phyloP scores from a whole-genome alignment of 2,797 vertebrate genomes.

The Enteromius thamalakanensis region DNA sequence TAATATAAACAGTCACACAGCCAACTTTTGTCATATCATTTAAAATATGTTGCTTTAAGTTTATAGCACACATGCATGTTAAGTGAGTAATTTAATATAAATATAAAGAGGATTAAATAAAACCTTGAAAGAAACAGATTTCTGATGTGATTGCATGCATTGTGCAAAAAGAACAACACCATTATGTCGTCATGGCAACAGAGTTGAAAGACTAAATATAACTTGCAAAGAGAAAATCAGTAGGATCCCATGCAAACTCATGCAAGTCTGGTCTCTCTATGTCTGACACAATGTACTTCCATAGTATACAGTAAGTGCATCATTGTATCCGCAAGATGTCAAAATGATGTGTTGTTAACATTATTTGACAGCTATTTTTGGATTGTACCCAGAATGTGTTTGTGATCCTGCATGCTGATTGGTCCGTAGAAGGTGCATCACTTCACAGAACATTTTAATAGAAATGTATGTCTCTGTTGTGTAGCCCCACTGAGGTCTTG shows the following conservation, averaged over 20 bases:
- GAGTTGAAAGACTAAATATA: neutral
- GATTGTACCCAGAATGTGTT: neutral
- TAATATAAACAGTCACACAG: neutral
- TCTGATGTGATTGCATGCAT: neutral
- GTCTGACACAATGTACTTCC: neutral
- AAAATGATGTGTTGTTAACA: neutral
- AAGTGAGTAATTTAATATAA: neutral
- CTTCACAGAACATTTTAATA: neutral
- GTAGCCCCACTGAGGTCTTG: neutral
- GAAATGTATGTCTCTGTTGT: neutral
- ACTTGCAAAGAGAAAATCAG: neutral
- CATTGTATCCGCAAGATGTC: neutral
- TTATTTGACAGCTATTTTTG: neutral
- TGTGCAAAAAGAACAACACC: neutral
- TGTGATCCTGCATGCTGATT: neutral
- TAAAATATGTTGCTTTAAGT: neutral
- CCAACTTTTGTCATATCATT: neutral
- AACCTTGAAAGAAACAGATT: neutral
- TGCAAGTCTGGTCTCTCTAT: neutral
- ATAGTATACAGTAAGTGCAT: too few species aligned
- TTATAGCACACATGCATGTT: neutral
- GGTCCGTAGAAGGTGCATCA: neutral
- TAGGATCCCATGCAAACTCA: neutral
- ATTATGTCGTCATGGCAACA: neutral
- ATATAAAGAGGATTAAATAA: neutral